A percentile compares a stretch with the other conserved stretches of the same genome.
These are phyloP conservation scores for Gymnosoma rotundatum DNA, from an alignment of 2,888 invertebrate genomes.

Conservation along the genomic window DNA sequence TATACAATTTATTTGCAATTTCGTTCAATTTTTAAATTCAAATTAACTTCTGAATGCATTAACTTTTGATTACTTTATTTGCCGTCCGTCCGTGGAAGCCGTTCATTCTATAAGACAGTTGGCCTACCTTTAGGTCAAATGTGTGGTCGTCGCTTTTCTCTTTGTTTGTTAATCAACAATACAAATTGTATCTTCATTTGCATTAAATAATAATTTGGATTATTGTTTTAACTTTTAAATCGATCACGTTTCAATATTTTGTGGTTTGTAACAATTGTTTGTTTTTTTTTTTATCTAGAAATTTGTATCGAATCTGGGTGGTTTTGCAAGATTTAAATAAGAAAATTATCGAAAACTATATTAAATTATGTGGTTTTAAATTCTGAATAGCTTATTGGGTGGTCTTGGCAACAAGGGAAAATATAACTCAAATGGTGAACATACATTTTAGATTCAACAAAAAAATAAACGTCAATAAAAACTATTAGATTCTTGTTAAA, in stretches of 20 bases:
- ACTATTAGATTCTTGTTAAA: no score
- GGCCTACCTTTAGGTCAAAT: slow-evolving; percentile 39
- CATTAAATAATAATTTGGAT: slow-evolving; percentile 40
- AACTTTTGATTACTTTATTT: slow-evolving; percentile 67
- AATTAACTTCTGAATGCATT: slow-evolving; percentile 68
- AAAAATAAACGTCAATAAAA: no score
- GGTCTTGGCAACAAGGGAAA: not conserved
- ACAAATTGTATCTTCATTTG: slow-evolving; percentile 54
- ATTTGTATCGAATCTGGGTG: slow-evolving; percentile 28
- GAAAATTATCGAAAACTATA: slow-evolving; percentile 10
- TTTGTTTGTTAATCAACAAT: slow-evolving; percentile 20
- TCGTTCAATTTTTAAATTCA: slow-evolving; percentile 68
- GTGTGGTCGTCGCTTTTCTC: slow-evolving; percentile 55
- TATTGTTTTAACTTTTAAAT: slow-evolving; percentile 62
- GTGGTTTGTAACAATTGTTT: slow-evolving; percentile 48
- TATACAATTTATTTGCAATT: slow-evolving; percentile 71
- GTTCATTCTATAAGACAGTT: not conserved
- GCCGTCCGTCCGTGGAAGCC: slow-evolving; percentile 4
- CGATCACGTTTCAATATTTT: slow-evolving; percentile 74
- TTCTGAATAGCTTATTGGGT: slow-evolving; percentile 1
- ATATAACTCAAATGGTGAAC: no score
- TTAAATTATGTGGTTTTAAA: slow-evolving; percentile 10
- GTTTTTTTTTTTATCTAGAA: slow-evolving; percentile 8
- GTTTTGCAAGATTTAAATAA: not conserved
- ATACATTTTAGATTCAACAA: not conserved